These are phyloP conservation scores for Amyelois transitella DNA, from an alignment of 1,140 invertebrate species.

Conservation along the genomic window DNA sequence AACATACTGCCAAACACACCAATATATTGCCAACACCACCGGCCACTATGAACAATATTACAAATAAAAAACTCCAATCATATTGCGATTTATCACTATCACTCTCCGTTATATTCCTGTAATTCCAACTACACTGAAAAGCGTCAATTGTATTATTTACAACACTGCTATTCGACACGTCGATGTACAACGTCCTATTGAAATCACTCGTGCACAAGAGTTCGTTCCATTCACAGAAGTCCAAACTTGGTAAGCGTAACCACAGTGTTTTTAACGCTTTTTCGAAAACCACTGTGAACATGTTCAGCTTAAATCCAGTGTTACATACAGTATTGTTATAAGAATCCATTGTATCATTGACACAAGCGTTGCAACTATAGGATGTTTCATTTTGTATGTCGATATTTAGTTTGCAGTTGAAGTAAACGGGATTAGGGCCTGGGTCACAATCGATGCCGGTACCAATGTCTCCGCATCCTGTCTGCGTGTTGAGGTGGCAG, in stretches of 20 bases:
- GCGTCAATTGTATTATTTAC: conserved; percentile 28
- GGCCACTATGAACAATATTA: conserved; percentile 87
- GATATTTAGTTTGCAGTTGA: conserved; percentile 55
- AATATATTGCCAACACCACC: conserved; percentile 94
- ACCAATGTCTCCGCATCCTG: conserved; percentile 32
- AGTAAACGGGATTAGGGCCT: conserved; percentile 27
- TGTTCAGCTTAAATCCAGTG: conserved; percentile 57
- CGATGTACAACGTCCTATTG: conserved; percentile 59
- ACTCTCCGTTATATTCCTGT: conserved; percentile 25
- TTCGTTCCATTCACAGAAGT: conserved; percentile 39
- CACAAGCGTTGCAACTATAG: conserved; percentile 55
- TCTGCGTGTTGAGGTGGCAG: conserved; percentile 36
- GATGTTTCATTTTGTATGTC: conserved; percentile 65
- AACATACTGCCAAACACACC: conserved; percentile 90
- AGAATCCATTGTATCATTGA: conserved; percentile 36
- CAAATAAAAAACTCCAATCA: conserved; percentile 87
- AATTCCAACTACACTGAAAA: conserved; percentile 54
- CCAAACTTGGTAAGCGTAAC: conserved; percentile 49
- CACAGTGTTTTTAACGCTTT: conserved; percentile 59
- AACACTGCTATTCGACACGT: conserved; percentile 27
- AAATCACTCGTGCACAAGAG: conserved; percentile 50
- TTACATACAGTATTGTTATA: conserved; percentile 47
- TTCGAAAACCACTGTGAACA: conserved; percentile 53
- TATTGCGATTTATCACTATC: conserved; percentile 54
- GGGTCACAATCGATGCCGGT: conserved; percentile 44